Base-by-base conservation (phyloP, 2,797 vertebrate species). In the Glossophaga mutica region DNA sequence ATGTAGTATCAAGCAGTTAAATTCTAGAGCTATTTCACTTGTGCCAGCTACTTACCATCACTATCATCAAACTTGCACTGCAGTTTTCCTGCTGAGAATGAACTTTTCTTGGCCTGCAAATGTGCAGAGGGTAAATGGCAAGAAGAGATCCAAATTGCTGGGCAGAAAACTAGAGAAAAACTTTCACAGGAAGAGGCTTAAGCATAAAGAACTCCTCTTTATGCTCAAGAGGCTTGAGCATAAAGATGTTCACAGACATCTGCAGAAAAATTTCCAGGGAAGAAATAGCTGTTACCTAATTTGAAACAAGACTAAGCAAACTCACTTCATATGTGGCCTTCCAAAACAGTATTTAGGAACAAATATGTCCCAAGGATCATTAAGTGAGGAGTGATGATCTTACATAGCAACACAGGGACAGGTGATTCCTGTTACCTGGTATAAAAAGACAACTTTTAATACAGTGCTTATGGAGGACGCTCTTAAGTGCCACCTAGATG, bases 21-120 rank as follows among this genome's bases (percentile, higher is more conserved):
- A 42, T 65, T 86, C 88, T 95, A 85, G 92, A 96, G 42, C n/a
- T 19, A 5, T 83, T 92, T 91, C 52, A 55, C 65, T 94, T 84
- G 74, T 92, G 88, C 91, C 94, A 97, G 42, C 50, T 68, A n/a
- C 83, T 94, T 96, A 92, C 70, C 95, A 92, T 91, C 74, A 94
- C 44, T 26, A 87, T 52, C 90, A 96, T 79, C 82, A 87, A 95
- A 91, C 83, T 87, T 96, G 83, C 24, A 73, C 74, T 67, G 34
- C 42, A 91, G 50, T 89, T 95, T 97, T 89, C 79, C 77, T 90
- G 84, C 94, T 86, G 74, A 87, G 94, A 96, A 87, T 84, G 86
- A 94, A 90, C 93, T 87, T 91, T 85, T 42, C 67, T 78, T 85
- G 90, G 87, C 76, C 87, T 86, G 39, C 84, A 96, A 92, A 81